Conservation (phyloP, 2,888 invertebrate genomes). For the Dichetophora obliterata region DNA sequence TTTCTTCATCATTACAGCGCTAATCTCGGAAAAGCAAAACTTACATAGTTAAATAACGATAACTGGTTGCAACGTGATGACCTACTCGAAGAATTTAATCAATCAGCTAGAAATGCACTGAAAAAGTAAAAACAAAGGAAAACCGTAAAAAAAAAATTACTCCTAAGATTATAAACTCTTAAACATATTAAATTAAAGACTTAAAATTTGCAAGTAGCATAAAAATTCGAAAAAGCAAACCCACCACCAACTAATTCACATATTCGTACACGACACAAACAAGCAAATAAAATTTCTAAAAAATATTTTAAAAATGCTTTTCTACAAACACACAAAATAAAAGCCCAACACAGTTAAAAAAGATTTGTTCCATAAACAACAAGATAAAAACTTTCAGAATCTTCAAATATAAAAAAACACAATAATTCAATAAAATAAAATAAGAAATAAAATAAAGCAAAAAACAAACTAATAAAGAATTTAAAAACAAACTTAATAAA, state of each 20-base stretch:
- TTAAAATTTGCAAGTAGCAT: constrained; percentile 22
- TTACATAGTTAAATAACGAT: constrained; percentile 34
- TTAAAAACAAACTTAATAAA: constrained; percentile 4
- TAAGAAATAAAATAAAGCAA: constrained; percentile 9
- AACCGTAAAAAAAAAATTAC: constrained; percentile 1
- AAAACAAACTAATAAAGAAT: not conserved
- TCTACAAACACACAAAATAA: not conserved
- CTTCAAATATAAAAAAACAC: not conserved
- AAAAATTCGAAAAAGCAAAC: constrained; percentile 22
- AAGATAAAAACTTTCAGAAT: not conserved
- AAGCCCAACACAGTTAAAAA: not conserved
- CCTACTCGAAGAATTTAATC: not conserved
- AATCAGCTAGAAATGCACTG: constrained; percentile 23
- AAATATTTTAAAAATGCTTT: not conserved
- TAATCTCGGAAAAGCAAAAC: constrained; percentile 44
- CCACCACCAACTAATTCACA: constrained; percentile 26
- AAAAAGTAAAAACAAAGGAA: constrained; percentile 12
- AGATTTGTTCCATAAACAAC: not conserved
- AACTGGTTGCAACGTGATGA: constrained; percentile 40
- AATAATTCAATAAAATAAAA: constrained; percentile 2
- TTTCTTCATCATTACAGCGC: constrained; percentile 46
- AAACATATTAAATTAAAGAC: not conserved
- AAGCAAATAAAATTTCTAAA: constrained; percentile 9
- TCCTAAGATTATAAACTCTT: not conserved
- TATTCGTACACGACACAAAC: constrained; percentile 4